These are phyloP conservation scores for Eonycteris spelaea DNA, from an alignment of 2,113 vertebrate genomes.

Conservation along the genomic window DNA sequence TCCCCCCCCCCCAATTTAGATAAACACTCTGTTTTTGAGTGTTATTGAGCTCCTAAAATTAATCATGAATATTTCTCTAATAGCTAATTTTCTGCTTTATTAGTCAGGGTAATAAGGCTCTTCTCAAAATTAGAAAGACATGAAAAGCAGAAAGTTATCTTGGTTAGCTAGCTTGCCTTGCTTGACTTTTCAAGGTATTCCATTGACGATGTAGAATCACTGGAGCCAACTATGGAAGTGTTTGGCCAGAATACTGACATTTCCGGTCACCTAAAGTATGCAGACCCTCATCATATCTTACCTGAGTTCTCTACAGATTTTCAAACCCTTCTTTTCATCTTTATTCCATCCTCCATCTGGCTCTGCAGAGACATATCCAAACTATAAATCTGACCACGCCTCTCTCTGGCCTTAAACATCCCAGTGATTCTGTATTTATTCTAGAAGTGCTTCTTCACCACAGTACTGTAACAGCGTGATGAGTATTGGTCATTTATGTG, in stretches of 20 bases:
- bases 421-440: accelerated
- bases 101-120: conserved; percentile 31
- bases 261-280: background rate
- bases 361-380: background rate
- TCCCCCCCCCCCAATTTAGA: background rate
- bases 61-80: conserved; percentile 7
- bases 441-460: background rate
- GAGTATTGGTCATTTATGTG: background rate
- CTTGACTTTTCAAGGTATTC: background rate
- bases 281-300: background rate
- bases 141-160: background rate
- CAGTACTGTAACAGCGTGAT: background rate
- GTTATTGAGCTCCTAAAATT: background rate
- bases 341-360: background rate
- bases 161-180: background rate
- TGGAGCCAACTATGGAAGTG: accelerated
- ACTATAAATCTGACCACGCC: background rate
- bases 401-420: background rate
- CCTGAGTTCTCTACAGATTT: background rate
- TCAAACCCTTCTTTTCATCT: background rate
- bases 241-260: background rate
- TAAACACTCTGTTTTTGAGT: background rate
- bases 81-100: conserved; percentile 66
- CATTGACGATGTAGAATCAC: background rate
- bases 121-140: conserved; percentile 36